These are phyloP conservation scores for Drosophila elegans DNA, from an alignment of 1,140 invertebrate genomes.

Conservation along the genomic window DNA sequence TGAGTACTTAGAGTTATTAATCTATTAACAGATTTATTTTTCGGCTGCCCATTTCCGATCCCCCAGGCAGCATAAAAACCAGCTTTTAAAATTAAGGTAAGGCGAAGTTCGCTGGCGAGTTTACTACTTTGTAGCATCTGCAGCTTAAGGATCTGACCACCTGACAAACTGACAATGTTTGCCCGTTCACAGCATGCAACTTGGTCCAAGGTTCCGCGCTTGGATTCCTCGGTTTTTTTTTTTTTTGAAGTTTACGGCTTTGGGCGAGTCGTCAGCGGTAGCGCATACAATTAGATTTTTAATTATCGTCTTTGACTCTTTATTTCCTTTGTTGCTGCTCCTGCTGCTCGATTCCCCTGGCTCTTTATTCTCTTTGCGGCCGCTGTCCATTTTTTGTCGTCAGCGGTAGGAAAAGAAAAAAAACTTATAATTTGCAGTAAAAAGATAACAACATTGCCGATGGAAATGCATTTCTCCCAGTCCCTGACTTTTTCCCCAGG, in stretches of 20 bases:
- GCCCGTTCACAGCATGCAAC: slow-evolving; percentile 26
- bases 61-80: not conserved
- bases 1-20: not conserved
- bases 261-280: slow-evolving; percentile 49
- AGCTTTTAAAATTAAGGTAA: slow-evolving; percentile 8
- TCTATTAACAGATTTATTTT: slow-evolving; percentile 11
- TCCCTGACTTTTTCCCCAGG: slow-evolving; percentile 19
- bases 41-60: not conserved
- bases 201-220: slow-evolving; percentile 21
- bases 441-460: slow-evolving; percentile 78
- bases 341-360: not conserved
- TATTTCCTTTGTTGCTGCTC: slow-evolving; percentile 31
- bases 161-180: slow-evolving; percentile 49
- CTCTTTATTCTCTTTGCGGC: slow-evolving; percentile 9
- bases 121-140: slow-evolving; percentile 35
- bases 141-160: slow-evolving; percentile 1
- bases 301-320: slow-evolving; percentile 71
- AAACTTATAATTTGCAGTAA: slow-evolving; percentile 83
- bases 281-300: slow-evolving; percentile 80
- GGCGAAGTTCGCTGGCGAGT: not conserved
- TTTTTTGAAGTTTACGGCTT: slow-evolving; percentile 47
- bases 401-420: slow-evolving; percentile 66
- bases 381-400: slow-evolving; percentile 61
- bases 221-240: slow-evolving; percentile 6
- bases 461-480: slow-evolving; percentile 45